Evolutionary conservation across 2,113 vertebrate species (phyloP).

Genomic region (Emydura subglobosa): DNA sequence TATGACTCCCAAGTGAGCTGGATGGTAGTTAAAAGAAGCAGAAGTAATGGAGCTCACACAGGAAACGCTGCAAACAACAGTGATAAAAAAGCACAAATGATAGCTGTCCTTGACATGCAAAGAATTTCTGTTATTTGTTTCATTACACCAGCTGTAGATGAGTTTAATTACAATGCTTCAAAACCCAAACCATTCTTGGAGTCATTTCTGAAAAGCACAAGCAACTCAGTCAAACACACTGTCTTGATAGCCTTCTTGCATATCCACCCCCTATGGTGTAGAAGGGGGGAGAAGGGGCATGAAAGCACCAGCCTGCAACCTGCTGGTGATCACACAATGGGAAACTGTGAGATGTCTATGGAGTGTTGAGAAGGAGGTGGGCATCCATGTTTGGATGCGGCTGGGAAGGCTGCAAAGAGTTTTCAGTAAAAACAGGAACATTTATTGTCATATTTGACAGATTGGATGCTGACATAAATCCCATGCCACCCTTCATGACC

Average conservation of each 20-base stretch:
- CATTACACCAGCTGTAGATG: slow-evolving; percentile 25
- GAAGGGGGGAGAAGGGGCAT: not conserved
- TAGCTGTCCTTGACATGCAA: slow-evolving; percentile 56
- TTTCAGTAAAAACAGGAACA: not conserved
- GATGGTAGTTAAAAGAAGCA: slow-evolving; percentile 71
- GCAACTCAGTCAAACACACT: not conserved
- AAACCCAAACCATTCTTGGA: slow-evolving; percentile 9
- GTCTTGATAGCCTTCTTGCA: not conserved
- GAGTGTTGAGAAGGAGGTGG: not conserved
- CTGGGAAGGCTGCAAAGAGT: not conserved
- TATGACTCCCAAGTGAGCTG: slow-evolving; percentile 67
- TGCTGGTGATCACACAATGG: not conserved
- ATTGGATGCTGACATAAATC: not conserved
- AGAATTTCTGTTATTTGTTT: slow-evolving; percentile 52
- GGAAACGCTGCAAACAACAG: slow-evolving; percentile 17
- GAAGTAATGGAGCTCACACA: slow-evolving; percentile 46
- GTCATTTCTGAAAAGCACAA: not conserved
- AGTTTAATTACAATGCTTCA: slow-evolving; percentile 53
- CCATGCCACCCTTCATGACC: not conserved
- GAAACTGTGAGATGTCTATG: not conserved
- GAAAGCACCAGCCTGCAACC: accelerated
- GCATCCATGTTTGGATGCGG: not conserved
- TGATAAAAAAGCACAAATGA: slow-evolving; percentile 44
- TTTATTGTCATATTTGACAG: accelerated
- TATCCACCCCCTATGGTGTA: accelerated